Conservation (phyloP, 2,113 vertebrate genomes). For the Puffinus mauretanicus region DNA sequence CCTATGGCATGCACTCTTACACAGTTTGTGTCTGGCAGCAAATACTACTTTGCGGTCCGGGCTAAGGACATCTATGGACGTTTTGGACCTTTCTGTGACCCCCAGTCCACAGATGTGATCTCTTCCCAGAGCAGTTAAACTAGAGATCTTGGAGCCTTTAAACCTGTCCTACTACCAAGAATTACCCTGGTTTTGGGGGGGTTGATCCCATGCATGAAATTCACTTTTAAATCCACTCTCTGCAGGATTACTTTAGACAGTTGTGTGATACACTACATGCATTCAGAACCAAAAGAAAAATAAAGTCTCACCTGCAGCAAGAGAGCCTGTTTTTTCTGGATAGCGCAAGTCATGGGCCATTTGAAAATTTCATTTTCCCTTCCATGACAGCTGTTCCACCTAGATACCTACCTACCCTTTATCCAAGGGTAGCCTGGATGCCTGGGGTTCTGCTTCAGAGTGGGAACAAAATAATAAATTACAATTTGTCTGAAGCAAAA, state of each 20-base stretch:
- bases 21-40: conserved; percentile 96
- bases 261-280: conserved; percentile 74
- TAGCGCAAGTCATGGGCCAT: conserved; percentile 55
- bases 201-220: conserved; percentile 76
- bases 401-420: not conserved
- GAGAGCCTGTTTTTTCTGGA: conserved; percentile 67
- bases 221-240: conserved; percentile 68
- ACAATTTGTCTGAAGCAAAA: conserved; percentile 43
- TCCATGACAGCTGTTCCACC: conserved; percentile 22
- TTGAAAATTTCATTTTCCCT: conserved; percentile 48
- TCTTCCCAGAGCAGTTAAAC: conserved; percentile 83
- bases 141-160: conserved; percentile 51
- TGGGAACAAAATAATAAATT: conserved; percentile 25
- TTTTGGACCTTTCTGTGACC: conserved; percentile 95
- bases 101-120: conserved; percentile 96
- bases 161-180: conserved; percentile 40
- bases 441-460: conserved; percentile 49
- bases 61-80: conserved; percentile 96
- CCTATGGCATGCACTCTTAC: conserved; percentile 99
- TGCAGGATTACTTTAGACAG: conserved; percentile 70
- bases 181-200: conserved; percentile 60
- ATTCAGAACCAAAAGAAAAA: conserved; percentile 72
- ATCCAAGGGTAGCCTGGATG: conserved; percentile 4
- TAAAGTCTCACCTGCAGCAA: conserved; percentile 69
- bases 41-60: conserved; percentile 96